Base-by-base conservation (phyloP, 2,888 invertebrate species). In the Pherbina coryleti region DNA sequence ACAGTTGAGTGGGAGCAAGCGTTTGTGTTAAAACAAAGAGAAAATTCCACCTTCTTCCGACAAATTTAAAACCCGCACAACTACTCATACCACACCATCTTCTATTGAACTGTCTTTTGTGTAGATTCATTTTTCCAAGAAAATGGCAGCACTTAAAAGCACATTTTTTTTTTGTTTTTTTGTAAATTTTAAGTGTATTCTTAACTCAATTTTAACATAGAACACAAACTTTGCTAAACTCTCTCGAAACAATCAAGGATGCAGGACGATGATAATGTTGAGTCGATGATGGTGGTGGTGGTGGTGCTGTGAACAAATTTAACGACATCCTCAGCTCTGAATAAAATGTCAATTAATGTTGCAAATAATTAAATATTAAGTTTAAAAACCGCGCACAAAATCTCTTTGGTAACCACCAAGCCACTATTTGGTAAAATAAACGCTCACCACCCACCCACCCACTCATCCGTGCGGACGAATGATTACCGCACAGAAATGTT, bases 131-230 rank as follows among this genome's bases (percentile, higher is more conserved):
- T 28, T 34, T 64, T 14, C 28, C 64, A 34, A 66, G 64, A 34
- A 66, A 66, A 66, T 51, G 22, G 51, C 28, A 51, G 49, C 69
- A 69, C 69, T 69, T 51, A 69, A 69, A 69, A 69, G 44, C 44
- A 44, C 44, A 44, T 44, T 44, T 44, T 44, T 44, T 44, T 44
- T 37, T 37, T 69, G 4, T 44, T 49, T 25, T 69, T 49, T 51
- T 17, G 49, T 44, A 44, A n/a, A 44, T 44, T 67, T 67, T 44
- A n/a, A 69, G 69, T 69, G 69, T 49, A 51, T 28, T 51, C 69
- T 51, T 69, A 69, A 69, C 69, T 69, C 22, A 51, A 69, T 69
- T 69, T 69, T 17, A 7, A 9, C 14, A n/a, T 11, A 66, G 11
- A 19, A 67, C 57, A 28, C 14, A 25, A 25, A 60, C 28, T 60